Base-by-base conservation (phyloP, 2,113 vertebrate species). In the Plotosus lineatus region DNA sequence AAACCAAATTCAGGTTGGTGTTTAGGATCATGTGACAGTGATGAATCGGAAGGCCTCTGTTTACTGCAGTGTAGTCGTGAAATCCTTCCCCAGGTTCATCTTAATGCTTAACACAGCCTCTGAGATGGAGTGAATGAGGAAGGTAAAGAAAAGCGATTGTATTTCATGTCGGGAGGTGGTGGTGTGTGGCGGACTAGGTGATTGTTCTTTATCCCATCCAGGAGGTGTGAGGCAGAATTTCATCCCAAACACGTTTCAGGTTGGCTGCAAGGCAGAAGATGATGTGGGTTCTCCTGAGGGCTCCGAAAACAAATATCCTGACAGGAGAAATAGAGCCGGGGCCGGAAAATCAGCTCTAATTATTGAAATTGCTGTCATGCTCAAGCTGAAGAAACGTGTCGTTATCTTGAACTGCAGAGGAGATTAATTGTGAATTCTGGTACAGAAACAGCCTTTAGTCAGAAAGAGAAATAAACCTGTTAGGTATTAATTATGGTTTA, bases 21-120 rank as follows among this genome's bases (percentile, higher is more conserved):
- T 89, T 90, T 90, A 84, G 83, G 21, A 82, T 84, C 21, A 38
- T 26, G 69, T 89, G 91, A 84, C 88, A 91, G 72, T 92, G 90
- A 91, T 91, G 79, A 88, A 92, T 92, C 2, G 82, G 83, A 40
- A 85, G 80, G 78, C 87, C 90, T 82, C 53, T 82, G 85, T 88
- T 89, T 85, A 89, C 80, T 78, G 11, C 31, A 3, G 78, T 71
- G 82, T 56, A 82, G 76, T 85, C 68, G 66, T 74, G 78, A 68
- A 84, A 82, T 80, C 55, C 75, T 42, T 82, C 83, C 71, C 69
- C 85, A 83, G 69, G 82, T 80, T 26, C 78, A 76, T 84, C 87
- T 80, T 56, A 44, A 77, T 48, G 12, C 38, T 28, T 33, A 50
- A 56, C 6, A 51, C 86, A 74, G 19, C 58, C 38, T 23, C 31